Evolutionary conservation across 92 coral and sea anemone genomes (phyloP).

Genomic region (Epizoanthus ramosus): DNA sequence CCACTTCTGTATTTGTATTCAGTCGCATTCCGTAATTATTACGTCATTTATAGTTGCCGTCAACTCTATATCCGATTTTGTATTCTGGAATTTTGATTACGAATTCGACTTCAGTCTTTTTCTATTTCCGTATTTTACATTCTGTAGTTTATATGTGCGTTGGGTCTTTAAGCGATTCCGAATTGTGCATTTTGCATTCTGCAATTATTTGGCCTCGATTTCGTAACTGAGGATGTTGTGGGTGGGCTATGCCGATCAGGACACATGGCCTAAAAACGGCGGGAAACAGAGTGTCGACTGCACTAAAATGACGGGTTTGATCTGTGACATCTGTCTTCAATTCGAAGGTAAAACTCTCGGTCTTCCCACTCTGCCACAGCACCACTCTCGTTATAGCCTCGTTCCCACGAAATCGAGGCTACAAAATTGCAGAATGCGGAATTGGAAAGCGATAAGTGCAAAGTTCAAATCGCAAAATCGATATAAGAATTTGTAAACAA

Average conservation of each 20-base stretch:
- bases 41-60: too few species aligned
- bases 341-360: neutral
- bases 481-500: neutral
- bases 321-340: neutral
- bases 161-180: neutral
- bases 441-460: neutral
- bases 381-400: neutral
- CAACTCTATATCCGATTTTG: too few species aligned
- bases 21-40: too few species aligned
- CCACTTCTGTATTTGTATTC: too few species aligned
- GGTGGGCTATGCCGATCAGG: neutral
- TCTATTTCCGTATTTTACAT: neutral
- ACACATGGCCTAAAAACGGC: conserved; percentile 15
- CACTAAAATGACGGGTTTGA: neutral
- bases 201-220: conserved; percentile 2
- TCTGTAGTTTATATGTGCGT: neutral
- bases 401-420: conserved; percentile 9
- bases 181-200: neutral
- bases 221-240: neutral
- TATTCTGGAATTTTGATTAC: neutral
- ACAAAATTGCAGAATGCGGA: conserved; percentile 5
- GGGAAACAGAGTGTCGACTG: neutral
- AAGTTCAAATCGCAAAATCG: neutral
- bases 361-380: neutral
- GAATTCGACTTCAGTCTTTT: neutral